Conservation (phyloP, 2,888 invertebrate species). For the Lithosia quadra region DNA sequence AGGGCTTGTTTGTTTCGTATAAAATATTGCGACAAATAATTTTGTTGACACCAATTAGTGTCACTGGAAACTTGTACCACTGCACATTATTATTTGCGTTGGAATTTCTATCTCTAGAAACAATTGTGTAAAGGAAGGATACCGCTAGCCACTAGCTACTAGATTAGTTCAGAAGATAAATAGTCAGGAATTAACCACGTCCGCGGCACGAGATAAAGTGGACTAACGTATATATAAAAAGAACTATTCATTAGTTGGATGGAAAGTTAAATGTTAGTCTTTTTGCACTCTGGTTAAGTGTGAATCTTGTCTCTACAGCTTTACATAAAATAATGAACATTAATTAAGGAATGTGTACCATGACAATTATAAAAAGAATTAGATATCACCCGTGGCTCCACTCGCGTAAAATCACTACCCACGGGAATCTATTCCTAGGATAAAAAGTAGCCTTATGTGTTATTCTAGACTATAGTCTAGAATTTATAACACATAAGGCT, state of each 20-base stretch:
- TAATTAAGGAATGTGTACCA: too few species aligned
- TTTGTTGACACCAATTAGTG: not conserved
- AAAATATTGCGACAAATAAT: too few species aligned
- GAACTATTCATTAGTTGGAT: not conserved
- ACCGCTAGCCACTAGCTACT: slow-evolving; percentile 47
- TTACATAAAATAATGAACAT: too few species aligned
- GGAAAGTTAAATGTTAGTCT: not conserved
- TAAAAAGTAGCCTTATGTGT: too few species aligned
- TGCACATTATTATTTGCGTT: slow-evolving; percentile 16
- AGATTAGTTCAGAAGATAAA: slow-evolving; percentile 54
- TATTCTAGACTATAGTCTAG: too few species aligned
- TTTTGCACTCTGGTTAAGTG: not conserved
- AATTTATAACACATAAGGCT: too few species aligned
- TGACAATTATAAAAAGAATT: too few species aligned
- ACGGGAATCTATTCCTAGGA: too few species aligned
- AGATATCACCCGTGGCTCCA: too few species aligned
- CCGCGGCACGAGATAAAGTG: slow-evolving; percentile 23
- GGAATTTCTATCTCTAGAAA: slow-evolving; percentile 26
- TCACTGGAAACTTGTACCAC: not conserved
- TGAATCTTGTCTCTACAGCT: too few species aligned
- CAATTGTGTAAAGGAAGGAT: slow-evolving; percentile 45
- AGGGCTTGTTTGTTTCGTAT: not conserved
- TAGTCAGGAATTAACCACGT: slow-evolving; percentile 42
- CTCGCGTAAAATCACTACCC: too few species aligned
- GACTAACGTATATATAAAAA: not conserved